These are phyloP conservation scores for Oscheius myriophilus DNA, from an alignment of 2,888 invertebrate genomes.

Conservation along the genomic window DNA sequence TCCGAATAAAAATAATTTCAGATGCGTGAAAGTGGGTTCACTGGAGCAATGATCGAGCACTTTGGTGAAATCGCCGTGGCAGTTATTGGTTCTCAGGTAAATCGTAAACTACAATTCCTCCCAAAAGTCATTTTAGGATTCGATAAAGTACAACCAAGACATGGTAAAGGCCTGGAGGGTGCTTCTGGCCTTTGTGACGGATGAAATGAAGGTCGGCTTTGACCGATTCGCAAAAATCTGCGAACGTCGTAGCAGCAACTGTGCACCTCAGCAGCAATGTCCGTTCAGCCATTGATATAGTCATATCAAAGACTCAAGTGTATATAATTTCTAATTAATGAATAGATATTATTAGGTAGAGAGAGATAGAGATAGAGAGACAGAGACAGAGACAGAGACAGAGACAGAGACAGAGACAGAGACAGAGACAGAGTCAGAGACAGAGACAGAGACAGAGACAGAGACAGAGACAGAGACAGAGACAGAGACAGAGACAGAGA, in stretches of 20 bases:
- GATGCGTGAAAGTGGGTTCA: slow-evolving; percentile 58
- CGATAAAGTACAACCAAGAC: slow-evolving; percentile 55
- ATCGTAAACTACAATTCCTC: neutral
- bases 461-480: neutral
- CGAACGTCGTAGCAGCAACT: slow-evolving; percentile 34
- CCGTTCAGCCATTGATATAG: too few relatives aligned
- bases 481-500: neutral
- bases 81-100: slow-evolving; percentile 51
- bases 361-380: slow-evolving; percentile 4
- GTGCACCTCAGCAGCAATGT: too few relatives aligned
- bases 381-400: neutral
- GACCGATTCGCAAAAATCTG: slow-evolving; percentile 30
- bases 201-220: slow-evolving; percentile 53
- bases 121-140: slow-evolving; percentile 32
- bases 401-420: too few relatives aligned
- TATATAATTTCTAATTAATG: too few relatives aligned
- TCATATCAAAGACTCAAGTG: too few relatives aligned
- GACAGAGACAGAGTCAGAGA: too few relatives aligned
- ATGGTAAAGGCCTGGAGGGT: slow-evolving; percentile 56
- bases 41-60: slow-evolving; percentile 55
- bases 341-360: neutral
- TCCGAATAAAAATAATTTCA: slow-evolving; percentile 11
- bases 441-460: too few relatives aligned
- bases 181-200: slow-evolving; percentile 51
- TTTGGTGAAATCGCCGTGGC: slow-evolving; percentile 55